These are phyloP conservation scores for Gopherus evgoodei DNA, from an alignment of 2,113 vertebrate genomes.

Conservation along the genomic window DNA sequence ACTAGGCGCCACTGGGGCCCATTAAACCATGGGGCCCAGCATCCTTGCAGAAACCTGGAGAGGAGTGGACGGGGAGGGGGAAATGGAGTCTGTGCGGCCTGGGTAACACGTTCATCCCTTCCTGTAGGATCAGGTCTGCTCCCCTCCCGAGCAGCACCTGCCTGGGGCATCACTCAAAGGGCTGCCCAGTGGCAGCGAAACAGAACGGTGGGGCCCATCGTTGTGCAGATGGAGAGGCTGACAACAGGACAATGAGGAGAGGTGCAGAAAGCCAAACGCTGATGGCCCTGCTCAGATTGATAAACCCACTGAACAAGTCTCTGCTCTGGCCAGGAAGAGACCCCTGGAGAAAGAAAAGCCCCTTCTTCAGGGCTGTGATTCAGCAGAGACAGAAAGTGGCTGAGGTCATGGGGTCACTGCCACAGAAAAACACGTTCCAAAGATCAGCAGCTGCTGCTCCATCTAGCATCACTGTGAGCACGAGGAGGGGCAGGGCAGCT, in stretches of 20 bases:
- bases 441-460: background rate
- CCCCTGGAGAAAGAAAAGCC: background rate
- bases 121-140: background rate
- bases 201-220: background rate
- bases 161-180: background rate
- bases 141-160: background rate
- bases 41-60: background rate
- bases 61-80: background rate
- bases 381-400: background rate
- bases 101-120: background rate
- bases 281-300: background rate
- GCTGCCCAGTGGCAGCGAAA: background rate
- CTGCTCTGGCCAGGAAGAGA: background rate
- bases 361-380: no score
- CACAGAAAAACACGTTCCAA: no score
- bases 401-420: background rate
- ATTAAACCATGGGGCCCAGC: background rate
- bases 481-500: background rate
- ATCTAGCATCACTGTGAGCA: fast-evolving
- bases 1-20: background rate
- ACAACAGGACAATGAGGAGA: no score
- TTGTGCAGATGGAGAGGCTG: background rate
- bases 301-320: background rate
- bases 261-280: background rate
- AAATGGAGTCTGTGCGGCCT: background rate